Conservation (phyloP, 2,888 invertebrate species). For the Parthenolecanium corni region DNA sequence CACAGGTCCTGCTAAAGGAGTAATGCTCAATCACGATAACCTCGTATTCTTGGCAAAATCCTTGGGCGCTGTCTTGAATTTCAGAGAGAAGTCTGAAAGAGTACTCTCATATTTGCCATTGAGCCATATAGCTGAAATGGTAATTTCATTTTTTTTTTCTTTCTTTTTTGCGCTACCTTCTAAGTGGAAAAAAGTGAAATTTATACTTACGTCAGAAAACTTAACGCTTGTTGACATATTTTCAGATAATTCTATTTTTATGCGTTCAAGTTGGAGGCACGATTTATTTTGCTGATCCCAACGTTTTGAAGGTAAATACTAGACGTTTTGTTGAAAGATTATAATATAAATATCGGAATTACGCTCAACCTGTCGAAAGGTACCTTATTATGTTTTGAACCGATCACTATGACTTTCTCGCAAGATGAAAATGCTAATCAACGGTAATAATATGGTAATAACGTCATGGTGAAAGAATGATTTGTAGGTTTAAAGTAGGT, state of each 20-base stretch:
- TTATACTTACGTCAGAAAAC: neutral
- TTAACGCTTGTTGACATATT: neutral
- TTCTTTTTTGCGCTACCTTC: neutral
- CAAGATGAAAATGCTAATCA: too few species aligned
- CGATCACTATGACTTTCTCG: too few species aligned
- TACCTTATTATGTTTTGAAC: too few species aligned
- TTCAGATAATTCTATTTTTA: conserved; percentile 57
- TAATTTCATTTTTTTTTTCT: conserved; percentile 34
- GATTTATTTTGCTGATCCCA: conserved; percentile 81
- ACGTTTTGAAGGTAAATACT: conserved; percentile 57
- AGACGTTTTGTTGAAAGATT: too few species aligned
- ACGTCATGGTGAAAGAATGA: too few species aligned
- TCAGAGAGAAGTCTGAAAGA: conserved; percentile 48
- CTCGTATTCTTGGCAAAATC: conserved; percentile 56
- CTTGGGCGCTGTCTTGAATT: conserved; percentile 45
- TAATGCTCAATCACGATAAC: conserved; percentile 87
- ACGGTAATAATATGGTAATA: too few species aligned
- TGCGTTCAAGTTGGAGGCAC: conserved; percentile 52
- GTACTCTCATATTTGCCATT: conserved; percentile 74
- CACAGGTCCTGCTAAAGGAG: conserved; percentile 79
- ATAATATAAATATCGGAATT: too few species aligned
- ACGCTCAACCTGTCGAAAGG: too few species aligned
- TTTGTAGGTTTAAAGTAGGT: too few species aligned
- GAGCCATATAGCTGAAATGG: conserved; percentile 85
- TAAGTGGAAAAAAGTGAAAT: neutral